Base-by-base conservation (phyloP, 2,113 vertebrate species). In the Stomatorhinus ivindoensis region DNA sequence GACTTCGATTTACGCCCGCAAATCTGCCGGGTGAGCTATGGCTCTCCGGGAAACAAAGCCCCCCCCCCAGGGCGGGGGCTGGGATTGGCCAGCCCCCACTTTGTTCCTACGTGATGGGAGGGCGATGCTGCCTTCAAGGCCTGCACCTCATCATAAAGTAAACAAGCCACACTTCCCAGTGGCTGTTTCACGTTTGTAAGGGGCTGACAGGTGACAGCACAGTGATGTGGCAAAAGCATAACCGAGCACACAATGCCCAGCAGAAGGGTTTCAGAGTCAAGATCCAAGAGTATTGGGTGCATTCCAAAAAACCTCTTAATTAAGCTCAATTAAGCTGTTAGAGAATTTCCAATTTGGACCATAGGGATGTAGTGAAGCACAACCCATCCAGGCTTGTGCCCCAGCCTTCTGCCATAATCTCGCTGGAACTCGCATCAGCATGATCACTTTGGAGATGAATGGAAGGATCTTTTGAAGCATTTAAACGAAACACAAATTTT, bases 321-420 rank as follows among this genome's bases (percentile, higher is more conserved):
- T 84, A 84, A 24, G n/a, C 84, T 51, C 53, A 24, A 86, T 46
- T 86, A 46, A 86, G 84, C 39, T 86, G 46, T 86, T 86, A 51
- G 84, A 48, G 21, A 31, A 86, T 50, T 35, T 83, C 80, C 19
- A 24, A 47, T 44, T 44, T 47, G 44, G 82, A 84, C 21, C 76
- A 44, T 24, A 21, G 10, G n/a, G 76, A 17, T 44, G 39, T 82
- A 44, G 44, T 82, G 61, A 69, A 69, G 61, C 61, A 69, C 61
- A 11, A 11, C 61, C n/a, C 61, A 69, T 69, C 61, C n/a, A 69
- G 61, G 27, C n/a, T 69, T 69, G n/a, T 31, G n/a, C 9, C 27
- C 27, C 61, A 69, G n/a, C 61, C 61, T 31, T 69, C n/a, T 27
- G 61, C 61, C 9, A 4, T 65, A 69, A 69, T 69, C 61, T 69